Base-by-base conservation (phyloP, 2,113 vertebrate species). In the Gopherus flavomarginatus region DNA sequence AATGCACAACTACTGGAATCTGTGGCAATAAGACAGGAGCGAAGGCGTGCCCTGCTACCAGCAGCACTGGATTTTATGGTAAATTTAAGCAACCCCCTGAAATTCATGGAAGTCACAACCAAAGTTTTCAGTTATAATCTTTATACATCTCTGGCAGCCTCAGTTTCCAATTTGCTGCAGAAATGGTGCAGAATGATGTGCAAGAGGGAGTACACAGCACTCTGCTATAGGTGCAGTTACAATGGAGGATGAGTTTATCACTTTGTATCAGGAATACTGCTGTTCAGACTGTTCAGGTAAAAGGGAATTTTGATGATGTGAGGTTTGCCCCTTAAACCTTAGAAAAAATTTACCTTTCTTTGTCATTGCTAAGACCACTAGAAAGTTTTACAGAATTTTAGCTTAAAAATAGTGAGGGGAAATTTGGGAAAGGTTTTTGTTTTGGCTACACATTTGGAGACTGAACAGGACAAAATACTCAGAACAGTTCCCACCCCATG, bases 401-500 rank as follows among this genome's bases (percentile, higher is more conserved):
- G 59, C 59, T 31, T 62, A 35, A 31, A 31, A 62, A 62, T 31
- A 31, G 13, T 62, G 29, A 62, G 59, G 14, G 14, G 12, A 59
- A 59, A 59, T 59, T 31, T 59, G 57, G 26, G 26, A 59, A 31
- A 62, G 29, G 13, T 62, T 31, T 35, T 31, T 62, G 59, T 31
- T 62, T 62, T 35, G 29, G 13, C 12, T 89, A 93, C 0, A 0
- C 35, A 88, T 38, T 87, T 88, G 65, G 79, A 92, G 50, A 89
- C 31, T 52, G 49, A n/a, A 19, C 21, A 82, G 59, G 6, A 35
- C 29, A 86, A 82, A 9, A 27, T 35, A 0, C 1, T 1, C 0
- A 12, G 11, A 78, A 78, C 53, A 52, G 1, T 0, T 2, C 0
- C 0, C 6, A 56, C 8, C 0, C 26, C 38, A 31, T 22, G 1